Conservation (phyloP, 2,888 invertebrate species). For the Chrysotoxum bicinctum region DNA sequence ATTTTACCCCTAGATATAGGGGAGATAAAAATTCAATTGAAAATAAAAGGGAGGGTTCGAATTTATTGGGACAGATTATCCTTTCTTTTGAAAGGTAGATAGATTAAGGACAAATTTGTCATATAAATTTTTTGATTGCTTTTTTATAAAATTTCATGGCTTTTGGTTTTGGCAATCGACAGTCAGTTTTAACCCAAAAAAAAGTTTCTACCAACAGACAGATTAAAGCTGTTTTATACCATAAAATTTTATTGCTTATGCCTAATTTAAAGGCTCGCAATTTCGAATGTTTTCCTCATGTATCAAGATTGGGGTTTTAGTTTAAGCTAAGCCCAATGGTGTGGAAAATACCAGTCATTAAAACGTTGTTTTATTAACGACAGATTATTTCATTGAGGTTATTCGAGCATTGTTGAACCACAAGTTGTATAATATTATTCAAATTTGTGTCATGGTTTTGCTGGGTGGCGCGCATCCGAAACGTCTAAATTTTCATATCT, state of each 20-base stretch:
- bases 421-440: too few species aligned
- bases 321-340: too few species aligned
- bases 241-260: neutral
- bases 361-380: too few species aligned
- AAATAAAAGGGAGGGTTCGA: slow-evolving; percentile 2
- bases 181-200: neutral
- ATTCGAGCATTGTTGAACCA: too few species aligned
- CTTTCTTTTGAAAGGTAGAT: slow-evolving; percentile 6
- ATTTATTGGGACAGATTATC: slow-evolving; percentile 27
- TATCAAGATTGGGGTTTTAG: too few species aligned
- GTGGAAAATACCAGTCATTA: too few species aligned
- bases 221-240: neutral
- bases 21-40: slow-evolving; percentile 22
- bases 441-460: too few species aligned
- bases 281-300: too few species aligned
- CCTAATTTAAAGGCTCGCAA: too few species aligned
- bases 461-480: too few species aligned
- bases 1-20: slow-evolving; percentile 3
- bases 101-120: slow-evolving; percentile 14
- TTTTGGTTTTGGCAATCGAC: neutral
- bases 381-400: too few species aligned
- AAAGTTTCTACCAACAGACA: neutral
- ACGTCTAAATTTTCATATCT: too few species aligned
- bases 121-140: slow-evolving; percentile 8
- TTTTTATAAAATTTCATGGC: slow-evolving; percentile 3